Conservation (phyloP, 2,113 vertebrate genomes). For the Emydocephalus ijimae region DNA sequence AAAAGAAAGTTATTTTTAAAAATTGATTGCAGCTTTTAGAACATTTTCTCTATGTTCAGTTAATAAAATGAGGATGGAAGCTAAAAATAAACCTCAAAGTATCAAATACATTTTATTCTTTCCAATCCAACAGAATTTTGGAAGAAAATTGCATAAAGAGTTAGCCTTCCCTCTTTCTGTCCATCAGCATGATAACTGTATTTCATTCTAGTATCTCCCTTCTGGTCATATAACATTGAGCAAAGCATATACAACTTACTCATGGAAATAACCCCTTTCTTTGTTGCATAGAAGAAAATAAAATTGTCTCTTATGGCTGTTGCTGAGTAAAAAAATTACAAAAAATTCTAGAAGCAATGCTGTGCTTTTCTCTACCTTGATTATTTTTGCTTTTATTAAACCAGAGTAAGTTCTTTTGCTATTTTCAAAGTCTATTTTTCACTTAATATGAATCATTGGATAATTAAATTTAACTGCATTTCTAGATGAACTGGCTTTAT, state of each 20-base stretch:
- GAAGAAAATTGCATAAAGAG: neutral
- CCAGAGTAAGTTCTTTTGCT: constrained; percentile 56
- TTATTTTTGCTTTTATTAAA: constrained; percentile 21
- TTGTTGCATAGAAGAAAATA: neutral
- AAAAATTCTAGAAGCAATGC: neutral
- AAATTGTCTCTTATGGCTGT: neutral
- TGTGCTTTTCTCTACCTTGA: neutral
- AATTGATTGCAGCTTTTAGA: neutral
- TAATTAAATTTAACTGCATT: constrained; percentile 77
- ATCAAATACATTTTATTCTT: neutral
- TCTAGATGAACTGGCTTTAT: constrained; percentile 76
- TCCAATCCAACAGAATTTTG: neutral
- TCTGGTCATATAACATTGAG: neutral
- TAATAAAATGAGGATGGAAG: neutral
- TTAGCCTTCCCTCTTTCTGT: neutral
- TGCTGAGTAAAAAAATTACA: neutral
- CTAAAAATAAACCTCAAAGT: neutral
- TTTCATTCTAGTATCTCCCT: neutral
- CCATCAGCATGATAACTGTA: neutral
- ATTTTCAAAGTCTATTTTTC: constrained; percentile 57
- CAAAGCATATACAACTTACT: neutral
- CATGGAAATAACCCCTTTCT: neutral
- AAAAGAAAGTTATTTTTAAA: neutral
- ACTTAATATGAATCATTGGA: constrained; percentile 68
- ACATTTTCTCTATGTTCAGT: neutral